A percentile compares a stretch with the other conserved stretches of the same genome.
Conservation (phyloP, 2,888 invertebrate genomes). For the Erpobdella octoculata region DNA sequence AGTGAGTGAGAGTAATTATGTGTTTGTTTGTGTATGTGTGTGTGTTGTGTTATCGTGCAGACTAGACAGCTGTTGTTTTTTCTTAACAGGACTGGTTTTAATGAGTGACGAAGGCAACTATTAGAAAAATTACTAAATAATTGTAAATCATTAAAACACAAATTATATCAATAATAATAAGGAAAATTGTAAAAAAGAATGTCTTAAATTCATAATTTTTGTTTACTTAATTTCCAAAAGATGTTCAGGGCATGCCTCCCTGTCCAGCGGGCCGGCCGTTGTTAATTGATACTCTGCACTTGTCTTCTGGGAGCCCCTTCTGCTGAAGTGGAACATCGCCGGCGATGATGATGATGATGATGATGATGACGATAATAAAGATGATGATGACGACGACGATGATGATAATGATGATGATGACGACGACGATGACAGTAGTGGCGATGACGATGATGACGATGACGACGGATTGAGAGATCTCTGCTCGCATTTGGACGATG, state of each 20-base stretch:
- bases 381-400: background rate
- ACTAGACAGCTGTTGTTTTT: too few relatives aligned
- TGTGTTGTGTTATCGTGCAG: too few relatives aligned
- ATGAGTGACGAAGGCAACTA: too few relatives aligned
- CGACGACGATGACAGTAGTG: background rate
- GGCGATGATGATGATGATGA: constrained; percentile 2
- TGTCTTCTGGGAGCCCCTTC: background rate
- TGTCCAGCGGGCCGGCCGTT: constrained; percentile 32
- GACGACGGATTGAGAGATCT: background rate
- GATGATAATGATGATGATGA: constrained; percentile 2
- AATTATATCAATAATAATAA: too few relatives aligned
- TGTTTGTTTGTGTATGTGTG: too few relatives aligned
- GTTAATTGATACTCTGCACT: constrained; percentile 31
- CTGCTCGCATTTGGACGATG: background rate
- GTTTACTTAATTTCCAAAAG: constrained; percentile 31
- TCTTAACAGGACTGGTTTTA: too few relatives aligned
- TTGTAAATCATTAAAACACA: too few relatives aligned
- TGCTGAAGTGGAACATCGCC: constrained; percentile 15
- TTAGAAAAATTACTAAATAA: too few relatives aligned
- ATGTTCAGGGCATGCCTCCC: constrained; percentile 33
- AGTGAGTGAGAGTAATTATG: too few relatives aligned
- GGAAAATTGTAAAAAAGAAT: too few relatives aligned
- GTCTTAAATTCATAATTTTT: too few relatives aligned
- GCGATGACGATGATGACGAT: constrained; percentile 12
- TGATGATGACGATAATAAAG: constrained; percentile 7